Percentiles rank a stretch among this genome's conserved stretches.
Evolutionary conservation across 2,113 vertebrate species (phyloP).

Genomic region (Pimephales promelas): DNA sequence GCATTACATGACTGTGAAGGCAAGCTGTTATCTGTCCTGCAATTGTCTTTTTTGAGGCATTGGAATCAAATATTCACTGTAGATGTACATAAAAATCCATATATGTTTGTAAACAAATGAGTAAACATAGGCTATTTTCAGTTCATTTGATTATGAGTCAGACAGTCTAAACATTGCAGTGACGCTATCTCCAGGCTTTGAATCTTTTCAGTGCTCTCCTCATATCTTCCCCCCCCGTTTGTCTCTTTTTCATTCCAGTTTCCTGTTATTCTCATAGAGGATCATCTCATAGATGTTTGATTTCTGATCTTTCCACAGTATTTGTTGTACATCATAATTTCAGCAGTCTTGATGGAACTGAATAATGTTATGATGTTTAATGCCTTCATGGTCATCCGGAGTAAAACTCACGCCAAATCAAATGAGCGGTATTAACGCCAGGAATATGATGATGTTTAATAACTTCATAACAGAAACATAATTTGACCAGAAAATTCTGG

Average conservation of each 20-base stretch:
- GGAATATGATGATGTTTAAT: not conserved
- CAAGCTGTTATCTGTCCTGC: not conserved
- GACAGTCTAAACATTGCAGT: not conserved
- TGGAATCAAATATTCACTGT: not conserved
- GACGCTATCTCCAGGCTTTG: not conserved
- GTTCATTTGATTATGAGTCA: not conserved
- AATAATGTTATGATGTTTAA: not conserved
- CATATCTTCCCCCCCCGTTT: not conserved
- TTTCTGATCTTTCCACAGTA: not conserved
- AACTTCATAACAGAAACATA: not conserved
- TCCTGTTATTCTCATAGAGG: not conserved
- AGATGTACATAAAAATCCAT: not conserved
- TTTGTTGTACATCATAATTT: not conserved
- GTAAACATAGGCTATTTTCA: not conserved
- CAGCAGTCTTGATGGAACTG: not conserved
- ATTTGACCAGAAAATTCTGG: slow-evolving; percentile 20
- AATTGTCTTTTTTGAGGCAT: not conserved
- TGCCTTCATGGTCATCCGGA: too few species aligned
- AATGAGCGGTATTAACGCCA: too few species aligned
- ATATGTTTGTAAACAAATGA: not conserved
- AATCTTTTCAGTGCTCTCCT: not conserved
- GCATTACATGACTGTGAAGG: not conserved
- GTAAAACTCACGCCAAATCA: too few species aligned
- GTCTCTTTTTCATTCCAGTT: not conserved
- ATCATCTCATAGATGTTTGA: not conserved